Evolutionary conservation across 2,797 vertebrate genomes (phyloP), one percentile per base, ranked within the genome.

Genomic region (Xiphorhynchus erythropygius): DNA sequence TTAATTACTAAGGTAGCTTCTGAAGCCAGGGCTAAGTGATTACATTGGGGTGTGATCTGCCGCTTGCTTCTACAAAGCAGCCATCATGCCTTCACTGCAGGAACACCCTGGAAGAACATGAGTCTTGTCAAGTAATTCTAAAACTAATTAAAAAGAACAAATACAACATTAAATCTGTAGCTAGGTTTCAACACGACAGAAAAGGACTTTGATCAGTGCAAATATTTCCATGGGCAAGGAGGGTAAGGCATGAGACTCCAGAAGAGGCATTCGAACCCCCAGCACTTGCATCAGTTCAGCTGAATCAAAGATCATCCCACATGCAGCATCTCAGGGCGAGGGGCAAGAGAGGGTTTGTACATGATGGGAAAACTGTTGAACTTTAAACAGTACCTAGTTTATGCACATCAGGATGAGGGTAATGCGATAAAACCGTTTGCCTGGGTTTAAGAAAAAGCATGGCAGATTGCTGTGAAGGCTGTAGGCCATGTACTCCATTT

Each of bases 111-210:
- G n/a, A 88, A 85, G 28, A 91, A 64, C 53, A 69, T 16, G 50
- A 92, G 63, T 76, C 80, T 69, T 35, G 90, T 90, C 90, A 92
- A 87, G 81, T 39, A 11, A 4, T 59, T 82, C 52, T 56, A 78
- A 90, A 92, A 76, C 56, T 84, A 84, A 93, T 81, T 77, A 39
- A 86, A 96, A 89, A 77, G 79, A 87, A 50, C 55, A 89, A 96
- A 82, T 53, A 80, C 35, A 53, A 75, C 39, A 21, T 47, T 27
- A 84, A 64, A n/a, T 81, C 67, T 73, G 30, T 42, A 86, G 74
- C 65, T 80, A 35, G 28, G 53, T 44, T 95, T 94, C 53, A 78
- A 93, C 32, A 10, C 32, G 82, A 78, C 82, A 93, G 59, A 13
- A 41, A 60, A 82, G 30, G 52, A 87, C 94, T 97, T 94, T 92